A percentile compares a stretch with the other conserved stretches of the same genome.
Evolutionary conservation across 2,797 vertebrate genomes (phyloP).

Genomic region (Ammospiza maritima): DNA sequence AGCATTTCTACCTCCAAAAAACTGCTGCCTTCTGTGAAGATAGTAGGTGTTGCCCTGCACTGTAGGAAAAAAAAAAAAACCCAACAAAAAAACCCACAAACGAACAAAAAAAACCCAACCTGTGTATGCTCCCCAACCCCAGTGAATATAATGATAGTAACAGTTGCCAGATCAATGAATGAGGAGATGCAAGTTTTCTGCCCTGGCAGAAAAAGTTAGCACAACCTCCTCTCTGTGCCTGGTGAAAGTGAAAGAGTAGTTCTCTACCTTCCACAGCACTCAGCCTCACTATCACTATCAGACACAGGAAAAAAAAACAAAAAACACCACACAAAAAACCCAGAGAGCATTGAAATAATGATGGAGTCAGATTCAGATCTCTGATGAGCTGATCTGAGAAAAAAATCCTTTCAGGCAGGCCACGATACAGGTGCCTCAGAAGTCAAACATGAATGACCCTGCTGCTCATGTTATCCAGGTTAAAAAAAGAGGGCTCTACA

Average conservation of each 20-base stretch:
- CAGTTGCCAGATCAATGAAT: background rate
- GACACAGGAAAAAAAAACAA: background rate
- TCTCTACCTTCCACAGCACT: background rate
- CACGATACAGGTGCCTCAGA: background rate
- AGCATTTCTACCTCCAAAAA: background rate
- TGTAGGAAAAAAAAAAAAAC: background rate
- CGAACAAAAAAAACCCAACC: background rate
- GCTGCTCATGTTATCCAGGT: background rate
- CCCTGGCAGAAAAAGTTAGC: background rate
- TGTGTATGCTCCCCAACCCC: background rate
- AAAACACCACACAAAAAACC: rapidly evolving
- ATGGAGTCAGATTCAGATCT: background rate
- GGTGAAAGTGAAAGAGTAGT: background rate
- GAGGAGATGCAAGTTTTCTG: background rate
- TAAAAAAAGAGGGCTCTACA: background rate
- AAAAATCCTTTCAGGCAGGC: background rate
- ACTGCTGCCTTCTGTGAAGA: background rate
- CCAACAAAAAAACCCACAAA: background rate
- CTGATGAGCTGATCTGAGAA: background rate
- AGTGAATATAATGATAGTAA: background rate
- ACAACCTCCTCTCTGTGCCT: background rate
- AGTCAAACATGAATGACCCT: background rate
- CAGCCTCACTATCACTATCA: too few species aligned
- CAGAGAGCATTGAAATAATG: background rate
- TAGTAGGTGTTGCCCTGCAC: background rate